Evolutionary conservation across 2,113 vertebrate genomes (phyloP).

Genomic region (Hippocampus mohnikei): DNA sequence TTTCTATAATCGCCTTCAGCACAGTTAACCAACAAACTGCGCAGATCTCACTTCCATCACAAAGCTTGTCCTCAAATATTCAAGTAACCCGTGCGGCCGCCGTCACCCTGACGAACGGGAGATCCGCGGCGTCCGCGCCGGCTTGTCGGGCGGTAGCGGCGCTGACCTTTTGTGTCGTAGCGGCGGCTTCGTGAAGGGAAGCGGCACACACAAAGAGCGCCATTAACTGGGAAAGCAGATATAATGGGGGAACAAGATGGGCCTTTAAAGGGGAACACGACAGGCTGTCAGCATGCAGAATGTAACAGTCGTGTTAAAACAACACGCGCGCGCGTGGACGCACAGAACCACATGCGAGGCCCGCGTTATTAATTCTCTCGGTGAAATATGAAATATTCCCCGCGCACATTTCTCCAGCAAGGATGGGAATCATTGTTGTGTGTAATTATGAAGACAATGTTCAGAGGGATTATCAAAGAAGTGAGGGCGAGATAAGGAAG

Average conservation of each 20-base stretch:
- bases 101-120: constrained; percentile 18
- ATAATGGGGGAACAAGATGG: constrained; percentile 72
- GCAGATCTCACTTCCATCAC: neutral
- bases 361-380: constrained; percentile 66
- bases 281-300: constrained; percentile 70
- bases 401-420: constrained; percentile 56
- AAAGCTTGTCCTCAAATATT: neutral
- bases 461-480: constrained; percentile 72
- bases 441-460: constrained; percentile 75
- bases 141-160: constrained; percentile 48
- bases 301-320: constrained; percentile 72
- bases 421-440: constrained; percentile 72
- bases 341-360: constrained; percentile 43
- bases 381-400: constrained; percentile 65
- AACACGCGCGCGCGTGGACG: constrained; percentile 39
- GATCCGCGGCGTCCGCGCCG: constrained; percentile 5
- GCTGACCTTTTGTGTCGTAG: constrained; percentile 68
- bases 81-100: neutral
- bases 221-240: constrained; percentile 68
- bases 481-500: constrained; percentile 66
- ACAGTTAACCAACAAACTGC: neutral
- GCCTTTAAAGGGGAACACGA: constrained; percentile 67
- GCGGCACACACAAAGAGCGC: constrained; percentile 66
- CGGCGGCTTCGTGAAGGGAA: constrained; percentile 61
- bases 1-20: no score